Base-by-base conservation (phyloP, 2,888 invertebrate genomes). In the Stegophylla sp. region DNA sequence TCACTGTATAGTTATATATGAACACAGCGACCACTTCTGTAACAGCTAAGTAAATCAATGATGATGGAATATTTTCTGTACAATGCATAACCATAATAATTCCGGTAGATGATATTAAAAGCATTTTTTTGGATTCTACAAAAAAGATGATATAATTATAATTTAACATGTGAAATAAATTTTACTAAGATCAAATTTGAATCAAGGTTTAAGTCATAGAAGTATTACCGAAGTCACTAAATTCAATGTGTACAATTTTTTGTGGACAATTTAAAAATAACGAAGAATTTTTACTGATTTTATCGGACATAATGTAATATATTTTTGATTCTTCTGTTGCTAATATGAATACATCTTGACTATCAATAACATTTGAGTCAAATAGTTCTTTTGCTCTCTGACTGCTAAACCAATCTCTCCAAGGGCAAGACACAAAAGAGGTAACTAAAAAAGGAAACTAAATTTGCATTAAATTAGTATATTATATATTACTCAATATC, bases 371-470 rank as follows among this genome's bases (percentile, higher is more conserved):
- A 63, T 51, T 79, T 79, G 41, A n/a, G 51, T 20, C 34, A 41
- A 71, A 79, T 1, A 79, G 48, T 63, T 61, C 51, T 63, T 4
- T 48, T 15, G 41, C 59, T n/a, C 61, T 28, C 34, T 41, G 17
- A 26, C 17, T 41, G 7, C 23, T 79, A n/a, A 79, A 71, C 61
- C 69, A 79, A 71, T 79, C 26, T 26, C 48, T 79, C 79, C 79
- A 79, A 41, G 2, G 61, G 51, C 59, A 79, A 23, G 79, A 79
- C 51, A 23, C 4, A 48, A 77, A 77, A 1, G 56, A 28, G 56
- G 56, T 59, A 59, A 77, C 77, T 77, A 20, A 26, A 69, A 77
- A 77, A 56, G 67, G 77, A 63, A 79, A 79, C 67, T 79, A 79
- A 79, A 51, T 71, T 41, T 63, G n/a, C 20, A 71, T 71, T 51